phyloP scores from a whole-genome alignment of 1,140 invertebrate genomes.

The Phenacoccus solenopsis region DNA sequence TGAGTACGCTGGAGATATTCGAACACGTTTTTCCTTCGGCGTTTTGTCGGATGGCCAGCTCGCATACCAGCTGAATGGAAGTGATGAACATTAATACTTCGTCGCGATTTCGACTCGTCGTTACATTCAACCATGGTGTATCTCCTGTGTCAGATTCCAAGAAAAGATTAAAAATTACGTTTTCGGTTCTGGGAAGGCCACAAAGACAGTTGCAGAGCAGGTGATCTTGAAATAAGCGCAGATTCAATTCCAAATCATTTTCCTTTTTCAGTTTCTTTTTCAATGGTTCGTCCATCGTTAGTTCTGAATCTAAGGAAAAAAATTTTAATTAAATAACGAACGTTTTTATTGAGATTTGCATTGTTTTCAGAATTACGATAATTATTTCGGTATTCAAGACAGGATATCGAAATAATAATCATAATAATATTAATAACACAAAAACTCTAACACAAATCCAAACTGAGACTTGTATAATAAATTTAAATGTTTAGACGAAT shows the following conservation, averaged over 20 bases:
- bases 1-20: slow-evolving; percentile 60
- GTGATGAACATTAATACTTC: slow-evolving; percentile 63
- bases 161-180: background rate
- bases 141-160: slow-evolving; percentile 9
- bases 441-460: too few species aligned
- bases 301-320: too few species aligned
- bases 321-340: too few species aligned
- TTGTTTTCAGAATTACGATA: too few species aligned
- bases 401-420: background rate
- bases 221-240: background rate
- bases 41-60: slow-evolving; percentile 71
- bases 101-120: slow-evolving; percentile 56
- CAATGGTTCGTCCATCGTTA: background rate
- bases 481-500: too few species aligned
- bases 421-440: too few species aligned
- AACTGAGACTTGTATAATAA: too few species aligned
- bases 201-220: slow-evolving; percentile 14
- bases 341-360: too few species aligned
- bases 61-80: slow-evolving; percentile 66
- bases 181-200: slow-evolving; percentile 1
- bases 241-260: too few species aligned
- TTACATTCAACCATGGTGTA: slow-evolving; percentile 32
- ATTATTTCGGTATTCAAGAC: background rate
- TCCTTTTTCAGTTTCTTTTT: background rate
- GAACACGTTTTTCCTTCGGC: slow-evolving; percentile 64